Conservation (phyloP, 1,140 invertebrate genomes). For the Bactericera cockerelli region DNA sequence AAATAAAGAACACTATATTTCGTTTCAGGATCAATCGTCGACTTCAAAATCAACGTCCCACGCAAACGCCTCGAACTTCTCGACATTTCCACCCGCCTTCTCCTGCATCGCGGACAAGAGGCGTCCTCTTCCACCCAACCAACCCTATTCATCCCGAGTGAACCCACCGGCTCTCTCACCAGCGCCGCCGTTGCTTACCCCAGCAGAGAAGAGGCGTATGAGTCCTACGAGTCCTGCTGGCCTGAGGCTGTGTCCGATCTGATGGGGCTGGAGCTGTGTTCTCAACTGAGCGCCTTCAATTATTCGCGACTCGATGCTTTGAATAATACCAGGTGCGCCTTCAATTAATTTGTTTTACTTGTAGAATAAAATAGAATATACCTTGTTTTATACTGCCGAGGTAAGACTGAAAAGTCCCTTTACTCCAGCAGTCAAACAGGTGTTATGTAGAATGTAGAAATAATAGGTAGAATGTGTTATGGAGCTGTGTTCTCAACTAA, state of each 20-base stretch:
- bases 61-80: not conserved
- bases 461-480: no score
- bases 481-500: not conserved
- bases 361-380: no score
- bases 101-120: not conserved
- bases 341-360: no score
- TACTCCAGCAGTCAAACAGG: no score
- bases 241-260: not conserved
- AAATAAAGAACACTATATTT: no score
- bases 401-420: no score
- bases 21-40: not conserved
- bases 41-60: conserved; percentile 4
- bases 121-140: no score
- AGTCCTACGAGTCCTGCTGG: not conserved
- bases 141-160: no score
- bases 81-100: not conserved
- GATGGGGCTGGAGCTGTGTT: not conserved
- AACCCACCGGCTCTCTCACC: not conserved
- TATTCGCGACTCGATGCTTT: no score
- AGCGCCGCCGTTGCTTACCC: not conserved
- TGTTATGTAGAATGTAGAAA: no score
- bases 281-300: not conserved
- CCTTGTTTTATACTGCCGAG: no score
- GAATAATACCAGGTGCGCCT: no score
- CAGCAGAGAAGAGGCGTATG: not conserved